Conservation (phyloP, 2,888 invertebrate species). For the Archaeoteleia sp. region DNA sequence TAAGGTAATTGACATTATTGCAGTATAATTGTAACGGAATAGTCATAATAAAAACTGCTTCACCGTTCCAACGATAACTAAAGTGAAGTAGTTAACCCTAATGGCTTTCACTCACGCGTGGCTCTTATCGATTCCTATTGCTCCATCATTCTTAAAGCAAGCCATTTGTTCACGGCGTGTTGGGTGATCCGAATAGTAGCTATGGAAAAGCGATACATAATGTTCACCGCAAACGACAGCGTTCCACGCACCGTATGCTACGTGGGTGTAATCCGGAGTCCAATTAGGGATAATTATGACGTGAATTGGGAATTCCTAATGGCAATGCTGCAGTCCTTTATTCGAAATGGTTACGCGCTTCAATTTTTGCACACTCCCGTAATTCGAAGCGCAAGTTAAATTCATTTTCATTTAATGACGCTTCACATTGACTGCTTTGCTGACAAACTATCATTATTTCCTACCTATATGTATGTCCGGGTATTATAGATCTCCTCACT, state of each 20-base stretch:
- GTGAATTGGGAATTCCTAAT: slow-evolving; percentile 67
- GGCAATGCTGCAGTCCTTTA: slow-evolving; percentile 29
- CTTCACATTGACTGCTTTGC: slow-evolving; percentile 28
- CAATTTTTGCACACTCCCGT: slow-evolving; percentile 59
- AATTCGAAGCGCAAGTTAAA: slow-evolving; percentile 59
- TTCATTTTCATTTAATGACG: slow-evolving; percentile 57
- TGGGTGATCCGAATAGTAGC: slow-evolving; percentile 15
- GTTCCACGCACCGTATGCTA: slow-evolving; percentile 60
- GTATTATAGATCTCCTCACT: no score
- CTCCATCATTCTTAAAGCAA: slow-evolving; percentile 21
- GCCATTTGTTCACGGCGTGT: slow-evolving; percentile 9
- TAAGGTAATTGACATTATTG: no score
- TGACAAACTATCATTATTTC: slow-evolving; percentile 4
- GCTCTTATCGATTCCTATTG: not conserved
- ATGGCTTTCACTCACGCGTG: not conserved
- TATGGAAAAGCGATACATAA: slow-evolving; percentile 63
- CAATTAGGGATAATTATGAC: slow-evolving; percentile 71
- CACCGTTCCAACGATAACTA: no score
- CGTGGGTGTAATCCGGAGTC: slow-evolving; percentile 63
- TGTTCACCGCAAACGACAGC: slow-evolving; percentile 58
- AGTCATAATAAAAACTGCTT: no score
- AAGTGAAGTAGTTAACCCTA: no score
- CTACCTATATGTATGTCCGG: no score
- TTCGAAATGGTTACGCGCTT: slow-evolving; percentile 28
- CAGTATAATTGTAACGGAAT: no score